phyloP scores from a whole-genome alignment of 2,113 vertebrate genomes.

The Python bivittatus region DNA sequence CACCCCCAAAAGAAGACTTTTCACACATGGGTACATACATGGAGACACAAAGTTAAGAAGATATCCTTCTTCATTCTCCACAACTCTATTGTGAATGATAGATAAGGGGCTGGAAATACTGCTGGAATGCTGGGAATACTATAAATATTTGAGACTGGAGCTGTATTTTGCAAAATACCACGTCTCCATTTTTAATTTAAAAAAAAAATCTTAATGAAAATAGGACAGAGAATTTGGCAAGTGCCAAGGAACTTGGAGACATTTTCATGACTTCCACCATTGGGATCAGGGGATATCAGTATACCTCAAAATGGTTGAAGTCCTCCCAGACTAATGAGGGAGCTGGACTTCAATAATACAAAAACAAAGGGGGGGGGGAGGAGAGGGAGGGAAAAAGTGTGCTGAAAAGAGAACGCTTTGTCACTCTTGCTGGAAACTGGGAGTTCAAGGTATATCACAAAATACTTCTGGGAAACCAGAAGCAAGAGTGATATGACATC shows the following conservation, averaged over 20 bases:
- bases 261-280: no score
- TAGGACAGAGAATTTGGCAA: not conserved
- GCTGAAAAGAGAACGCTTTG: not conserved
- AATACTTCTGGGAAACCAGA: not conserved
- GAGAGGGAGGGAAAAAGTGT: not conserved
- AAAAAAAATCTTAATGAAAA: not conserved
- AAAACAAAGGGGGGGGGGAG: not conserved
- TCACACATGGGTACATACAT: not conserved
- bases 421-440: not conserved
- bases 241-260: not conserved
- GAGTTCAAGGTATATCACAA: not conserved
- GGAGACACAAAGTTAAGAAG: not conserved
- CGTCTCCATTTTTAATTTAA: not conserved
- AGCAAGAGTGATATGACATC: not conserved
- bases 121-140: not conserved
- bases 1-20: not conserved
- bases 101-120: not conserved
- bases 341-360: not conserved
- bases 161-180: not conserved
- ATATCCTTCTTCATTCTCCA: not conserved
- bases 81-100: not conserved
- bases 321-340: not conserved
- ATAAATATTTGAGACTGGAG: not conserved
- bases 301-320: not conserved
- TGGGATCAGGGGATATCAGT: not conserved